A percentile compares a stretch with the other conserved stretches of the same genome.
Evolutionary conservation across 2,888 invertebrate species (phyloP).

Genomic region (Pristionchus maxplancki): DNA sequence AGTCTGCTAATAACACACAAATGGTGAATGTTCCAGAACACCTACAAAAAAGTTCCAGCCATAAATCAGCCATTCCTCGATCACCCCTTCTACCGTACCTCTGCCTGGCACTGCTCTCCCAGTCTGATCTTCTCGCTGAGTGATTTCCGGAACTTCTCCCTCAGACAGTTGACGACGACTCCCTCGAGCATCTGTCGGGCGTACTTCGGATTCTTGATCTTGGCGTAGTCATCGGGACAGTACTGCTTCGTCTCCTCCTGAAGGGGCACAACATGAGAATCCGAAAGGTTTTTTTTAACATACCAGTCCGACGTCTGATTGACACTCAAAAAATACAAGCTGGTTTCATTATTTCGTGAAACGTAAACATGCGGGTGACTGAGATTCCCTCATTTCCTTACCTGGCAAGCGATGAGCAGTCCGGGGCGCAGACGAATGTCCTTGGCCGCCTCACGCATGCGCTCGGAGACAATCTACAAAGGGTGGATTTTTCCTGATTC

Average conservation of each 20-base stretch:
- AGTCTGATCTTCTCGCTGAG: conserved; percentile 59
- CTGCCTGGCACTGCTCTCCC: conserved; percentile 57
- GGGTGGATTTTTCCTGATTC: too few relatives aligned
- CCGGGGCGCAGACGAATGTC: conserved; percentile 93
- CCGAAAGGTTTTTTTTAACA: too few relatives aligned
- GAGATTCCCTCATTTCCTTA: conserved; percentile 77
- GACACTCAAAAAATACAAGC: conserved; percentile 52
- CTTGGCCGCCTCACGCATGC: conserved; percentile 73
- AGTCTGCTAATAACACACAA: too few relatives aligned
- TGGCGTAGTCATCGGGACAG: conserved; percentile 72
- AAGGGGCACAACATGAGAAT: background rate
- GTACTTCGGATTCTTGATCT: conserved; percentile 69
- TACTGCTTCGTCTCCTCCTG: conserved; percentile 43
- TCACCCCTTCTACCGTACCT: conserved; percentile 41
- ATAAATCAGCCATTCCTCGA: background rate
- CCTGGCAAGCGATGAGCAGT: conserved; percentile 86
- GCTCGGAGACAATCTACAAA: conserved; percentile 63
- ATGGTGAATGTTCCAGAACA: background rate
- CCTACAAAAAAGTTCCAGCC: background rate
- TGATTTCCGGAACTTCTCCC: conserved; percentile 70
- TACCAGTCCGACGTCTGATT: conserved; percentile 50
- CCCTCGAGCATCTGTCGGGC: conserved; percentile 67
- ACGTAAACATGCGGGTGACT: background rate
- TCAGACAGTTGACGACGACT: conserved; percentile 70
- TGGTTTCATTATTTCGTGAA: conserved; percentile 57